phyloP scores from a whole-genome alignment of 2,888 invertebrate genomes.

The Nomada ferruginata region DNA sequence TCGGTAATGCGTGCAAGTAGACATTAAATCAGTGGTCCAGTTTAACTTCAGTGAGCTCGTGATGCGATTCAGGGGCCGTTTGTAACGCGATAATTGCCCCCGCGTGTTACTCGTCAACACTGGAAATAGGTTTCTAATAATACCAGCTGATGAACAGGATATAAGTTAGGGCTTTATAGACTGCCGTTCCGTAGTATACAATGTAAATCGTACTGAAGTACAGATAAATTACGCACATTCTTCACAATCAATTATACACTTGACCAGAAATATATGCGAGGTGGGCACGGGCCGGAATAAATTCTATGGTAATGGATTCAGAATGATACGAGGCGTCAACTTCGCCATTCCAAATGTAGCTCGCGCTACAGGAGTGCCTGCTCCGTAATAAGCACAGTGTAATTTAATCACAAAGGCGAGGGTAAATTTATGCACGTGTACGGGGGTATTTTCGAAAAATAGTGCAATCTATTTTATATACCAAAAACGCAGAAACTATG shows the following conservation, averaged over 20 bases:
- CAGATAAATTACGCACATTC: conserved; percentile 26
- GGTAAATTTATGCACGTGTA: background rate
- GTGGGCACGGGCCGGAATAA: conserved; percentile 31
- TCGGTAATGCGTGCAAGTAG: no score
- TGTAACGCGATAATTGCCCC: conserved; percentile 17
- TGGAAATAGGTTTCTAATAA: conserved; percentile 40
- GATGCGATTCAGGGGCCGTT: background rate
- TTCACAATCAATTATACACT: conserved; percentile 26
- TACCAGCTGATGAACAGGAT: conserved; percentile 19
- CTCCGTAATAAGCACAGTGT: background rate
- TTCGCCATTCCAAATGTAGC: conserved; percentile 42
- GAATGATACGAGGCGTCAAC: conserved; percentile 43
- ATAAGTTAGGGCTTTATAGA: background rate
- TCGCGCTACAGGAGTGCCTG: conserved; percentile 19
- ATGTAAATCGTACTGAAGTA: conserved; percentile 15
- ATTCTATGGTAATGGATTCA: conserved; percentile 33
- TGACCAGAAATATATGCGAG: background rate
- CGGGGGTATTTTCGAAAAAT: background rate
- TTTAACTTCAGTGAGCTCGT: no score
- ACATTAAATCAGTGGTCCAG: no score
- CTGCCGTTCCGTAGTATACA: conserved; percentile 15
- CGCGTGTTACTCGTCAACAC: background rate
- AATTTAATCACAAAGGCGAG: background rate
- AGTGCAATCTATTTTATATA: background rate
- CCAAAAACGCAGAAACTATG: background rate